A percentile compares a stretch with the other conserved stretches of the same genome.
phyloP scores from a whole-genome alignment of 1,140 invertebrate genomes.

The Camponotus floridanus region DNA sequence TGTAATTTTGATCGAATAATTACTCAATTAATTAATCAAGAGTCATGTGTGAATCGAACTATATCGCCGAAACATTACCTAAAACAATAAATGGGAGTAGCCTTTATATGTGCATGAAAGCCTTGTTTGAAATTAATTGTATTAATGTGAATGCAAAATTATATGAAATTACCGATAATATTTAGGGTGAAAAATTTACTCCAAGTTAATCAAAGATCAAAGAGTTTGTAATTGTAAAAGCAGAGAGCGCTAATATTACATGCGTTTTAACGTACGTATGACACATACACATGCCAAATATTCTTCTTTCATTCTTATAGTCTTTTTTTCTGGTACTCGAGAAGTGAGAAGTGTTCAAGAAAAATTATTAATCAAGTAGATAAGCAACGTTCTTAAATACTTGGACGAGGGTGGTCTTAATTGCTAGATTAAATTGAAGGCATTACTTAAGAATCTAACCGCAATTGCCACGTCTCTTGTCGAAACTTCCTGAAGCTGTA shows the following conservation, averaged over 20 bases:
- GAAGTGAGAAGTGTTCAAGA: neutral
- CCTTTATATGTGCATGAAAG: conserved; percentile 26
- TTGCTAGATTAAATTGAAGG: conserved; percentile 55
- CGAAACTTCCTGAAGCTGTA: conserved; percentile 66
- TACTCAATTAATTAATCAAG: conserved; percentile 64
- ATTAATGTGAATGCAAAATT: conserved; percentile 36
- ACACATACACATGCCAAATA: neutral
- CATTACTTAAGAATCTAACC: conserved; percentile 70
- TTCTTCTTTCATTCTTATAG: neutral
- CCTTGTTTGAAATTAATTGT: conserved; percentile 50
- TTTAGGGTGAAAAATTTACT: conserved; percentile 19
- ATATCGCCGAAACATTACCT: conserved; percentile 33
- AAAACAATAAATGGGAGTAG: conserved; percentile 42
- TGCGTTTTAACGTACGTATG: neutral
- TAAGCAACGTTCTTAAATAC: conserved; percentile 52
- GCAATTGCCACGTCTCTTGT: conserved; percentile 66
- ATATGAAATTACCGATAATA: conserved; percentile 41
- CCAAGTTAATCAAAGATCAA: conserved; percentile 33
- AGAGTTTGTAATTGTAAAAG: neutral
- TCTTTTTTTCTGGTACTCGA: neutral
- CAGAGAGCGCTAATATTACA: neutral
- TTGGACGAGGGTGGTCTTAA: conserved; percentile 17
- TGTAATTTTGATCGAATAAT: conserved; percentile 64
- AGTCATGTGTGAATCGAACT: conserved; percentile 50
- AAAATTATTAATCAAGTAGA: conserved; percentile 53